Conservation (phyloP, 2,888 invertebrate genomes). For the Phrixothrix hirtus region DNA sequence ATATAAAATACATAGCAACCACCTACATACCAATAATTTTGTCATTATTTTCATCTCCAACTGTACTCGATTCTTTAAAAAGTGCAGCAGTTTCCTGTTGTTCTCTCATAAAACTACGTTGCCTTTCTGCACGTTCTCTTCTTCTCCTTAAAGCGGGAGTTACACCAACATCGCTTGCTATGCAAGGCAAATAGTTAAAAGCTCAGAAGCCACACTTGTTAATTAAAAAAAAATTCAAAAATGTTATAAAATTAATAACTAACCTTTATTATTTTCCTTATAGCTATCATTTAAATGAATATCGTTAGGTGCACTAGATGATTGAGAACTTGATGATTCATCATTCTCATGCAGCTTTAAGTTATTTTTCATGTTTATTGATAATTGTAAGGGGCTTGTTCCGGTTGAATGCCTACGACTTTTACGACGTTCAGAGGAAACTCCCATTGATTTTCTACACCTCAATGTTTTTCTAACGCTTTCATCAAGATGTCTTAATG, state of each 20-base stretch:
- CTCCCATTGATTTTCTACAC: slow-evolving; percentile 65
- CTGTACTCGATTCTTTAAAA: slow-evolving; percentile 54
- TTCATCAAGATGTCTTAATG: slow-evolving; percentile 68
- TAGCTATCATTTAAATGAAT: slow-evolving; percentile 61
- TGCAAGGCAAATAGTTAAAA: slow-evolving; percentile 37
- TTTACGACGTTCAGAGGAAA: slow-evolving; percentile 73
- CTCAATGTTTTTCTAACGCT: slow-evolving; percentile 74
- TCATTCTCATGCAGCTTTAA: slow-evolving; percentile 39
- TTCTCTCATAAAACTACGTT: slow-evolving; percentile 81
- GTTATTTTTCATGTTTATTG: slow-evolving; percentile 41
- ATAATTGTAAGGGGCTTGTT: slow-evolving; percentile 59
- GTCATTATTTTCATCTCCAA: slow-evolving; percentile 44
- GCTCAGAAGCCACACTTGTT: slow-evolving; percentile 7
- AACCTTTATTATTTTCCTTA: slow-evolving; percentile 62
- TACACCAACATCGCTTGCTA: slow-evolving; percentile 69
- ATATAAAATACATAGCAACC: neutral
- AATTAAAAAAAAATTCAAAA: slow-evolving; percentile 12
- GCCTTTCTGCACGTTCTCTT: slow-evolving; percentile 81
- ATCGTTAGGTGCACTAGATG: slow-evolving; percentile 59
- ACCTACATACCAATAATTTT: slow-evolving; percentile 46
- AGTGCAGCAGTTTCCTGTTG: slow-evolving; percentile 71
- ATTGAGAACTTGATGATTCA: slow-evolving; percentile 61
- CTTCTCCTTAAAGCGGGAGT: slow-evolving; percentile 79
- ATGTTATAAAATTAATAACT: too few relatives aligned
- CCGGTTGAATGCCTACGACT: slow-evolving; percentile 77